Evolutionary conservation across 2,888 invertebrate species (phyloP), one percentile per base, ranked within the genome.

Genomic region (Harpagoxenus sublaevis): DNA sequence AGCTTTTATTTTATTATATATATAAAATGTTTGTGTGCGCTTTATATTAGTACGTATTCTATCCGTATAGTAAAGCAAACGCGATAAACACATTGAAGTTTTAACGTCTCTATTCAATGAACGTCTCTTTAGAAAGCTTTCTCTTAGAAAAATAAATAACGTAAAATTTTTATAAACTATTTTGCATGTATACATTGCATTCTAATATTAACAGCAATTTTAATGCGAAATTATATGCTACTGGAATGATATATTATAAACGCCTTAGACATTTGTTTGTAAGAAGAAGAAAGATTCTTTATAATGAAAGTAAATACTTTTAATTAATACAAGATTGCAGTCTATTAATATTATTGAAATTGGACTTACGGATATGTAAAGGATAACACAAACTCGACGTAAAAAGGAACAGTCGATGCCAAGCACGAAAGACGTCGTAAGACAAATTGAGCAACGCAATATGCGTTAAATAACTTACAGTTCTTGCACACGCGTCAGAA

Each of bases 161-260:
- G 15, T 66, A 28, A 42, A 66, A 15, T 23, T 65, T 65, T 65
- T 45, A 28, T 5, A 28, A 45, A 45, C 1, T 3, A 45, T 45
- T 45, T 66, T 3, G 23, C 15, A 65, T 42, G 6, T 23, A 65
- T 45, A 45, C 6, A n/a, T 63, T 39, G 2, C 39, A 31, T 60
- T 65, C 23, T 66, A 23, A 66, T 66, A 45, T 65, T 65, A 28
- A 45, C 10, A 65, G 8, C 45, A 65, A 45, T 28, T 65, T 65
- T 65, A 65, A 45, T 65, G 15, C 0, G 28, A 45, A 6, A 28
- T 28, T 65, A 12, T 31, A 31, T 60, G 28, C 28, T 28, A 28
- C 5, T 63, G 18, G 9, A n/a, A 39, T 9, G 10, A 42, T 18
- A 39, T 63, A 65, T 65, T 65, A 42, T 10, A 45, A 63, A 15